Percentiles rank a stretch among this genome's conserved stretches.
Conservation (phyloP, 2,113 vertebrate genomes). For the Ceratotherium simum region DNA sequence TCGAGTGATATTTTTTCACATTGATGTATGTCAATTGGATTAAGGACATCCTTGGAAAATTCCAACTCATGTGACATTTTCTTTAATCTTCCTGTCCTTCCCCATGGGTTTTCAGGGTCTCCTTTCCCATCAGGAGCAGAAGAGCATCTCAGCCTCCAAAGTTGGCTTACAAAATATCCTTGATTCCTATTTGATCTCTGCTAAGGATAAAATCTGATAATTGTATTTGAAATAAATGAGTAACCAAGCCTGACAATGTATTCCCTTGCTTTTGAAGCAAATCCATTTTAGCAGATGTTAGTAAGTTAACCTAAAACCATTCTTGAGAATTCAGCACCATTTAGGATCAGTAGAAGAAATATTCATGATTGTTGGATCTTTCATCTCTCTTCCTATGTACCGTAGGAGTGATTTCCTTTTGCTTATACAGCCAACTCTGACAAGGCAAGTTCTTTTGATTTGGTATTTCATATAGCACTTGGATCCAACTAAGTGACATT, state of each 20-base stretch:
- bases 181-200: background rate
- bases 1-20: background rate
- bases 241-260: background rate
- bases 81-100: background rate
- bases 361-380: background rate
- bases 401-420: background rate
- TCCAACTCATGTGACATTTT: background rate
- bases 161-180: background rate
- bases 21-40: background rate
- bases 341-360: background rate
- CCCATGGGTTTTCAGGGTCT: background rate
- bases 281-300: background rate
- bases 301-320: background rate
- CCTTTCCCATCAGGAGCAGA: background rate
- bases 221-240: background rate
- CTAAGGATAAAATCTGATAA: background rate
- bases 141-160: background rate
- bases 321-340: background rate
- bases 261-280: background rate
- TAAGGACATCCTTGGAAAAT: background rate
- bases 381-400: background rate
- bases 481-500: background rate
- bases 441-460: background rate
- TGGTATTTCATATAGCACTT: background rate
- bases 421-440: background rate